Conservation (phyloP, 1,140 invertebrate genomes). For the Drosophila jambulina region DNA sequence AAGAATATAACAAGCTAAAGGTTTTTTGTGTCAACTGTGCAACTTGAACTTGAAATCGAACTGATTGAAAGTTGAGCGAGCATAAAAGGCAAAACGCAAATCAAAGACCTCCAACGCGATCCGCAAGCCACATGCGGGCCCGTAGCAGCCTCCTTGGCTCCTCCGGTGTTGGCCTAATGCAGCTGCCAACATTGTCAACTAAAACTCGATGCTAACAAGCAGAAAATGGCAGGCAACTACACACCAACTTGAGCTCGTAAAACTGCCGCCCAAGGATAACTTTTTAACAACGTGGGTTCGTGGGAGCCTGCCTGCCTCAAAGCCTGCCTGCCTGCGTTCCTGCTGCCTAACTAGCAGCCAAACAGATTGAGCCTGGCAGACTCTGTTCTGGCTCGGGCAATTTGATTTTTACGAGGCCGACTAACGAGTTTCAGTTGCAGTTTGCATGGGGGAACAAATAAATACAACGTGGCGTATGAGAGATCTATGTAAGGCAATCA, state of each 20-base stretch:
- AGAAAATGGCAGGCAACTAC: constrained; percentile 64
- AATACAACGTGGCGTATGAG: constrained; percentile 68
- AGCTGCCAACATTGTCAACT: constrained; percentile 70
- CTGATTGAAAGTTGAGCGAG: constrained; percentile 49
- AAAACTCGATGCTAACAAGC: constrained; percentile 71
- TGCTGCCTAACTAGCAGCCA: constrained; percentile 5
- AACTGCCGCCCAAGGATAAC: constrained; percentile 71
- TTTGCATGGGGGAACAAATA: constrained; percentile 61
- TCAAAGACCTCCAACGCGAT: constrained; percentile 43
- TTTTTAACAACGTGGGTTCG: constrained; percentile 65
- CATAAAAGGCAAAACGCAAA: constrained; percentile 62
- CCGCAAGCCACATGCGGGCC: constrained; percentile 41
- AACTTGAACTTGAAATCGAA: constrained; percentile 75
- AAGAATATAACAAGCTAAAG: constrained; percentile 56
- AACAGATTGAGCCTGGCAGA: constrained; percentile 28
- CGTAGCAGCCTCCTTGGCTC: constrained; percentile 8
- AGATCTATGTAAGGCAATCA: constrained; percentile 62
- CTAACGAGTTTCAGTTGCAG: constrained; percentile 71
- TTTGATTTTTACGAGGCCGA: constrained; percentile 70
- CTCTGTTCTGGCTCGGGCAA: constrained; percentile 26
- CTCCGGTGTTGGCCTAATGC: constrained; percentile 64
- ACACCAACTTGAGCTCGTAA: constrained; percentile 68
- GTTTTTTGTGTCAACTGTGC: constrained; percentile 49
- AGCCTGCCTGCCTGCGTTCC: constrained; percentile 29
- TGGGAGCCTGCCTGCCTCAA: constrained; percentile 6